Evolutionary conservation across 2,113 vertebrate genomes (phyloP).

Genomic region (Cygnus buccinator): DNA sequence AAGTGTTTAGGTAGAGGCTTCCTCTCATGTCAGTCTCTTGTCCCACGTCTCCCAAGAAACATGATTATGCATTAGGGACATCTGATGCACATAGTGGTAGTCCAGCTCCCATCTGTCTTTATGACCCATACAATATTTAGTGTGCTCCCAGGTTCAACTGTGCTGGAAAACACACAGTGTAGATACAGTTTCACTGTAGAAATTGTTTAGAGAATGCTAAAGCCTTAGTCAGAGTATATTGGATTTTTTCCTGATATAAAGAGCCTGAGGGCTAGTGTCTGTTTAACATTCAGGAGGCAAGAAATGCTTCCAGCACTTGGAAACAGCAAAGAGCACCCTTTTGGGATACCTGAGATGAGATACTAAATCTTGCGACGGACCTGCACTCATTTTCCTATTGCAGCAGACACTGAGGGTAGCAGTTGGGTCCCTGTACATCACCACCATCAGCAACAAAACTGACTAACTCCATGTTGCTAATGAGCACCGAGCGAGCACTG

Average conservation of each 20-base stretch:
- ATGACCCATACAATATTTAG: background rate
- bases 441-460: slow-evolving; percentile 3
- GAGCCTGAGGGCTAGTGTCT: background rate
- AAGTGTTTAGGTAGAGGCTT: background rate
- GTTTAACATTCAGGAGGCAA: slow-evolving; percentile 3
- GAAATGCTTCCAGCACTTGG: background rate
- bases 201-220: background rate
- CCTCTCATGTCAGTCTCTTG: background rate
- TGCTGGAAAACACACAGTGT: background rate
- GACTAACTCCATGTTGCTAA: slow-evolving; percentile 17
- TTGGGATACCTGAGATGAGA: background rate
- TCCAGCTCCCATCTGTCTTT: background rate
- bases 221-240: background rate
- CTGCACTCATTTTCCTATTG: background rate
- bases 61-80: background rate
- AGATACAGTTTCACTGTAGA: background rate
- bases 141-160: background rate
- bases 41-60: background rate
- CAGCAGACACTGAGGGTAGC: background rate
- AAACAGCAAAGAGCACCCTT: background rate
- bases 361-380: background rate
- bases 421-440: background rate
- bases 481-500: background rate
- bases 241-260: background rate
- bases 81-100: background rate